Conservation (phyloP, 2,888 invertebrate genomes). For the Bombylius major region DNA sequence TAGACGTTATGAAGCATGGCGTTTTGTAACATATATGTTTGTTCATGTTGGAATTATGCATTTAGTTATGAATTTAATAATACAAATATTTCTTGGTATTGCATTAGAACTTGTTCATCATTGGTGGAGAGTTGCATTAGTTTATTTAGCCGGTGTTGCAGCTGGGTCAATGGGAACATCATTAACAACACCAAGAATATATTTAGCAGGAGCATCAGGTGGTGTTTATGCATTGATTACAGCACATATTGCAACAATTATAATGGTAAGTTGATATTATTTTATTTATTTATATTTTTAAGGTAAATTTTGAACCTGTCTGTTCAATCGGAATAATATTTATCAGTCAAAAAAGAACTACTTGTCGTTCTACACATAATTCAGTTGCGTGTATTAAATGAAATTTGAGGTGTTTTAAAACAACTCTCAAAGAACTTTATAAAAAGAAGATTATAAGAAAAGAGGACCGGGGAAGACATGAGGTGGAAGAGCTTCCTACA, state of each 20-base stretch:
- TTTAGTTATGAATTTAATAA: slow-evolving; percentile 76
- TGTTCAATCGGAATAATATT: no score
- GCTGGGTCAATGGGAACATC: slow-evolving; percentile 78
- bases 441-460: no score
- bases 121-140: slow-evolving; percentile 80
- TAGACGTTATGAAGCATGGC: slow-evolving; percentile 78
- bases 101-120: slow-evolving; percentile 94
- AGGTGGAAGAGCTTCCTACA: no score
- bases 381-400: no score
- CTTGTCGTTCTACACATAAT: no score
- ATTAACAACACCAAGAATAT: slow-evolving; percentile 63
- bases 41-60: slow-evolving; percentile 87
- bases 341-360: no score
- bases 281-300: neutral
- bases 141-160: slow-evolving; percentile 72
- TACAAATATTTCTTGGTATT: slow-evolving; percentile 85
- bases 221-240: slow-evolving; percentile 91
- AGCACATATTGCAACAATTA: slow-evolving; percentile 83
- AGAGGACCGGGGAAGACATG: no score
- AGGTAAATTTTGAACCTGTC: no score
- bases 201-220: slow-evolving; percentile 85
- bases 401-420: no score
- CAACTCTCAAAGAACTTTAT: no score
- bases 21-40: slow-evolving; percentile 90
- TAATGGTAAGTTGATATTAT: slow-evolving; percentile 43